Percentiles rank a stretch among this genome's conserved stretches.
Evolutionary conservation across 2,113 vertebrate species (phyloP).

Genomic region (Antechinus stuartii): DNA sequence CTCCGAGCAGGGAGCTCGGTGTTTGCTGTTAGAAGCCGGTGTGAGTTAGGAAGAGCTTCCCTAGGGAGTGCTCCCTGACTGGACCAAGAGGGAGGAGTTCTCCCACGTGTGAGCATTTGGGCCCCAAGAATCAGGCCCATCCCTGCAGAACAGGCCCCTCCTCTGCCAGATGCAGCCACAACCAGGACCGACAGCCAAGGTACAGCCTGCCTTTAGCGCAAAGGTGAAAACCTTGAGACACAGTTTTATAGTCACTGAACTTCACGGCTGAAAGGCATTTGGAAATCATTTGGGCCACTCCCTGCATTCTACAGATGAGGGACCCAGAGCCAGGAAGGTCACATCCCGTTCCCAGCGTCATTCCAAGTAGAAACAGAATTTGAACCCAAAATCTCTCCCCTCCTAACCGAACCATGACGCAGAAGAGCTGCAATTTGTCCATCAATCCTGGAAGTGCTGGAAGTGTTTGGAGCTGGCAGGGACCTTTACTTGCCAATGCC

Average conservation of each 20-base stretch:
- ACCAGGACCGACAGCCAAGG: neutral
- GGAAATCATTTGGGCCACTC: rapidly evolving
- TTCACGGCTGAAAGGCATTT: neutral
- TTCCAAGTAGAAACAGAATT: constrained; percentile 6
- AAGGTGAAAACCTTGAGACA: no score
- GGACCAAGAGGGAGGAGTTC: neutral
- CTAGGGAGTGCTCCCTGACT: neutral
- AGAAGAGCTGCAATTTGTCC: neutral
- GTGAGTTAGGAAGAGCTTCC: neutral
- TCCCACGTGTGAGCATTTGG: neutral
- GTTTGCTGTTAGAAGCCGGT: neutral
- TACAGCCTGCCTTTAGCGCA: neutral
- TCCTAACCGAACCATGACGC: neutral
- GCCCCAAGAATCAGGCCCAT: neutral
- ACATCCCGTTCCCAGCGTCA: neutral
- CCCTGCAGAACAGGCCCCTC: no score
- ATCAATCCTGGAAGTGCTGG: neutral
- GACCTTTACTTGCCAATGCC: neutral
- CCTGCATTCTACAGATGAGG: constrained; percentile 18
- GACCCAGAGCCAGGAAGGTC: neutral
- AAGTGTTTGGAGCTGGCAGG: neutral
- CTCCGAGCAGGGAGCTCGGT: neutral
- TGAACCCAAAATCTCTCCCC: neutral
- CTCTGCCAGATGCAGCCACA: neutral
- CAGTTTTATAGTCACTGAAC: neutral